Base-by-base conservation (phyloP, 2,797 vertebrate genomes). In the Tapirus indicus region DNA sequence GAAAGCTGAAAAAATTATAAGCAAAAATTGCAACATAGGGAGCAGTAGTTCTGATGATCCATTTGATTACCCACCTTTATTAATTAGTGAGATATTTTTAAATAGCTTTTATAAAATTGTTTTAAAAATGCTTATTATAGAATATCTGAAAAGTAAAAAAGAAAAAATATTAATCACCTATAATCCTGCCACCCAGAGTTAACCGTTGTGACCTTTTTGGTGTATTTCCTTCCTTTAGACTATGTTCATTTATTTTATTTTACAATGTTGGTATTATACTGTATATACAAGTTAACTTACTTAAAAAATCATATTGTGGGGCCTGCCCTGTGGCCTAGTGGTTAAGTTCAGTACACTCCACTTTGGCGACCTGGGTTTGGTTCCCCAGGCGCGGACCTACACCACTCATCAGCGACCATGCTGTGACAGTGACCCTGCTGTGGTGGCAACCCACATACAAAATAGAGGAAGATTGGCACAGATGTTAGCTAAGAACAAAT, bases 81-180 rank as follows among this genome's bases (percentile, higher is more conserved):
- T 38, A 38, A 68, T 49, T 71, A 89, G 47, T 47, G 11, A 47
- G 47, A 47, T 86, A 35, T 52, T 90, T 88, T 89, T 38, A 68
- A 58, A 87, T 82, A 23, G 16, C 12, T 79, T 62, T 41, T 58
- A 35, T 44, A 58, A 71, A 16, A 38, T 88, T 58, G 13, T 56
- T 82, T 77, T 23, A 29, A 47, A 92, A 71, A 77, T 86, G 58
- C 9, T 69, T 29, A 52, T 44, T 89, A 16, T 38, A 54, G 69
- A 87, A 69, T 82, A 88, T 88, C 56, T 85, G 29, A 68, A 68
- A 78, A 88, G 49, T 92, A 38, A 77, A 85, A 69, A 56, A 64
- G 75, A 38, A 44, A 10, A 38, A 74, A 58, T 32, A 35, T 27
- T 35, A 92, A 62, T 85, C n/a, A 69, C 35, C 35, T 32, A 3